Evolutionary conservation across 2,797 vertebrate species (phyloP), one percentile per base, ranked within the genome.

Genomic region (Halcyon badia): DNA sequence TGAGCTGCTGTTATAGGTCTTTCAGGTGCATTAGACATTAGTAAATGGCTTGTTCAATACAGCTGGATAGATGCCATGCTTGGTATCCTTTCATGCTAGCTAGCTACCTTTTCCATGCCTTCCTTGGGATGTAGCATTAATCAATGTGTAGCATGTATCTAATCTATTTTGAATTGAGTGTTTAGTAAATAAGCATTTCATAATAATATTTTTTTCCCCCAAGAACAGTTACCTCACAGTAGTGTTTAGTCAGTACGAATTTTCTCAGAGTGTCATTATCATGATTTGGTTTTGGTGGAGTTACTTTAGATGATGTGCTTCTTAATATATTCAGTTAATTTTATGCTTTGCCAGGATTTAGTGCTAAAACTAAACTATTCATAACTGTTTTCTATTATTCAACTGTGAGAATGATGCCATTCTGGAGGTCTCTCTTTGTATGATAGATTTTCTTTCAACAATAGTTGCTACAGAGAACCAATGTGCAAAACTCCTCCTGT

Each of bases 341-440:
- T 75, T 26, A 71, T 19, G 2, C 25, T 10, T 35, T 26, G 18
- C 6, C 18, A 49, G 26, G 26, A 39, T 82, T 81, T 37, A 58
- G 21, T 6, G 5, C 17, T 81, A 2, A 57, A 80, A 11, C 48
- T 83, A 51, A 77, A 48, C 28, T 4, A 31, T 87, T 57, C 10
- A 39, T n/a, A 46, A 31, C 14, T 31, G 5, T 19, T 66, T 33
- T 64, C 14, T 58, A 5, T 41, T 66, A 7, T 24, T 82, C 9
- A 35, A 0, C 21, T 61, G 24, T 30, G 33, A 33, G 14, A 65
- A 46, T 14, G 0, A 0, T n/a, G 35, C 56, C 9, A 6, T 62
- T 82, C 46, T 64, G 57, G 52, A 64, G 6, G 14, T 42, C 11
- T 31, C 10, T 71, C 52, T 33, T 62, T 54, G 15, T 33, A 11